Evolutionary conservation across 2,888 invertebrate genomes (phyloP).

Genomic region (Drosophila meridionalis): DNA sequence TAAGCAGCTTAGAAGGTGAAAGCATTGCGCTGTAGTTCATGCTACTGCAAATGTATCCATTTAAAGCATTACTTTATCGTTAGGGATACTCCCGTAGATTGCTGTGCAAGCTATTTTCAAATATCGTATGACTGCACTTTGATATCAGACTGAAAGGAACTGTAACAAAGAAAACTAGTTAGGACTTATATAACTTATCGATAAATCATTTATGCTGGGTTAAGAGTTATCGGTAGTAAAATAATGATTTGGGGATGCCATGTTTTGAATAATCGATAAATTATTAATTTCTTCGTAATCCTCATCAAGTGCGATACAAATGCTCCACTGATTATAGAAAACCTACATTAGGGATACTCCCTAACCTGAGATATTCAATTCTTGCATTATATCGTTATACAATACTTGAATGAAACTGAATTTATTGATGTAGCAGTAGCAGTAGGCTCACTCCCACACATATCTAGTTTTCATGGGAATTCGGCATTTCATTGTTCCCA

Average conservation of each 20-base stretch:
- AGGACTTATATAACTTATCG: neutral
- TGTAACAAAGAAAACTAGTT: neutral
- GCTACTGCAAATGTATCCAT: neutral
- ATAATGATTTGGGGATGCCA: neutral
- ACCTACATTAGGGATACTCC: neutral
- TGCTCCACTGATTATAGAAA: neutral
- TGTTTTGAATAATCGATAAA: neutral
- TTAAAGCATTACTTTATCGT: neutral
- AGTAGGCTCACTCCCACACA: neutral
- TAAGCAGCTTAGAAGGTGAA: slow-evolving; percentile 46
- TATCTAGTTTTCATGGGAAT: no score
- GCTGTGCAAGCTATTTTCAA: neutral
- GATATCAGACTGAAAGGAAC: no score
- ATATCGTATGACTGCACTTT: neutral
- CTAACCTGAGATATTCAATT: neutral
- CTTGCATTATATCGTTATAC: neutral
- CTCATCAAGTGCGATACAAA: neutral
- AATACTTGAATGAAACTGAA: neutral
- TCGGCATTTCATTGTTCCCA: neutral
- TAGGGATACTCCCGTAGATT: neutral
- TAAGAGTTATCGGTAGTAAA: neutral
- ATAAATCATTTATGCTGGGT: neutral
- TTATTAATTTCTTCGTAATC: neutral
- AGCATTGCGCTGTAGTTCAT: slow-evolving; percentile 16
- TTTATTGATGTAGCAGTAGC: neutral